Evolutionary conservation across 2,113 vertebrate genomes (phyloP), one percentile per base, ranked within the genome.

Genomic region (Podilymbus podiceps): DNA sequence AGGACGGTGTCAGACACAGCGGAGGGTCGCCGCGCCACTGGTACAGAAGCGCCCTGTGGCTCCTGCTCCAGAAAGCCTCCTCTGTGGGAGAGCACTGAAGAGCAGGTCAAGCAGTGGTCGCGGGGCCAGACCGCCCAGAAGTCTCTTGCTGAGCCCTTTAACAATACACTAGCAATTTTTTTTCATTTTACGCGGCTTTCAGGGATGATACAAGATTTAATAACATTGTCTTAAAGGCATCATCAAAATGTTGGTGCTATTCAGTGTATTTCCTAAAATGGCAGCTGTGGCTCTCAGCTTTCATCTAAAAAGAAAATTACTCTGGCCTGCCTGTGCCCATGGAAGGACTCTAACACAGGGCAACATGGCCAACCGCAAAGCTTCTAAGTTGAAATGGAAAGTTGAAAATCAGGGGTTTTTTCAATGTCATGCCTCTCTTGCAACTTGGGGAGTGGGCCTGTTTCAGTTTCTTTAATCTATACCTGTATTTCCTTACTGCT

Each of bases 11-110:
- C 52, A 40, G 44, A 18, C 1, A 4, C 14, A 42, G 31, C 5
- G 0, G 30, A 33, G 28, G 23, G 67, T 50, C 18, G 31, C 33
- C 1, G 0, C 11, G 3, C 53, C 52, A 25, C 46, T 16, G 14
- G n/a, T n/a, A 6, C 55, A 22, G 25, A 31, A 33, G 13, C 9
- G 21, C 40, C 58, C 38, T 9, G 2, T 30, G 16, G 55, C 40
- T 38, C 5, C 0, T 30, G n/a, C 40, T 42, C 55, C 44, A 59
- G 19, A 53, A 33, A 16, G 28, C 4, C 20, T 40, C 35, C n/a
- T 28, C 22, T 20, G 18, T 5, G 6, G 19, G 33, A 38, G 21
- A 31, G 49, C 40, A 10, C 14, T 11, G 15, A n/a, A 20, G 46
- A 33, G 25, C 47, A 17, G 49, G 24, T 58, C 8, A 19, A 67